These are phyloP conservation scores for Rhingia campestris DNA, from an alignment of 2,888 invertebrate species.

Conservation along the genomic window DNA sequence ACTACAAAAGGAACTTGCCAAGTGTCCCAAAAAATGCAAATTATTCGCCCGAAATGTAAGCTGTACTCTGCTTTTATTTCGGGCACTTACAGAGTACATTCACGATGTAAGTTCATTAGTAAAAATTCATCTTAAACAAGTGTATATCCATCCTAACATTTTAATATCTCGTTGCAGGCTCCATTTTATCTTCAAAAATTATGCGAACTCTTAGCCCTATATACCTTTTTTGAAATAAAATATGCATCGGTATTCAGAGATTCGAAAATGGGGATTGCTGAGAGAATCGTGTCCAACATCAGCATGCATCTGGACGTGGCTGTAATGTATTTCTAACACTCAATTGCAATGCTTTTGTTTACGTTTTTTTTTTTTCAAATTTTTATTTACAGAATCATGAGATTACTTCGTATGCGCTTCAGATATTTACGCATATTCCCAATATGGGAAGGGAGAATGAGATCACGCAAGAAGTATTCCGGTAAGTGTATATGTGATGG, in stretches of 20 bases:
- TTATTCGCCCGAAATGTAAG: neutral
- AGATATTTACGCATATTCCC: slow-evolving; percentile 52
- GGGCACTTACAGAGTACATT: neutral
- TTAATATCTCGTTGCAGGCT: slow-evolving; percentile 8
- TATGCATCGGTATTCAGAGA: slow-evolving; percentile 23
- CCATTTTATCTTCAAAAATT: slow-evolving; percentile 48
- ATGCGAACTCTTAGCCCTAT: slow-evolving; percentile 44
- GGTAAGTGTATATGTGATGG: slow-evolving; percentile 21
- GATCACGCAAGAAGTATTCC: slow-evolving; percentile 43
- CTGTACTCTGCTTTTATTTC: slow-evolving; percentile 3
- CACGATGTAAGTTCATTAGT: neutral
- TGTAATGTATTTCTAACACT: neutral
- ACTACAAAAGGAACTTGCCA: neutral
- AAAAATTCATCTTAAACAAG: neutral
- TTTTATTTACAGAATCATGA: slow-evolving; percentile 26
- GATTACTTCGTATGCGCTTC: slow-evolving; percentile 7
- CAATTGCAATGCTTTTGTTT: neutral
- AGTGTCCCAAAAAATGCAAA: neutral
- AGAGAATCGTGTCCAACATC: slow-evolving; percentile 53
- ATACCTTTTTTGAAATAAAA: slow-evolving; percentile 43
- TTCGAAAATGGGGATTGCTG: slow-evolving; percentile 46
- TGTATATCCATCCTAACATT: neutral
- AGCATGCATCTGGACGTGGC: slow-evolving; percentile 39
- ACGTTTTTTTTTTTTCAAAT: neutral
- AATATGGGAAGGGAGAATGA: slow-evolving; percentile 47